A percentile compares a stretch with the other conserved stretches of the same genome.
These are phyloP conservation scores for Rhea americana DNA, from an alignment of 2,113 vertebrate species.

Conservation along the genomic window DNA sequence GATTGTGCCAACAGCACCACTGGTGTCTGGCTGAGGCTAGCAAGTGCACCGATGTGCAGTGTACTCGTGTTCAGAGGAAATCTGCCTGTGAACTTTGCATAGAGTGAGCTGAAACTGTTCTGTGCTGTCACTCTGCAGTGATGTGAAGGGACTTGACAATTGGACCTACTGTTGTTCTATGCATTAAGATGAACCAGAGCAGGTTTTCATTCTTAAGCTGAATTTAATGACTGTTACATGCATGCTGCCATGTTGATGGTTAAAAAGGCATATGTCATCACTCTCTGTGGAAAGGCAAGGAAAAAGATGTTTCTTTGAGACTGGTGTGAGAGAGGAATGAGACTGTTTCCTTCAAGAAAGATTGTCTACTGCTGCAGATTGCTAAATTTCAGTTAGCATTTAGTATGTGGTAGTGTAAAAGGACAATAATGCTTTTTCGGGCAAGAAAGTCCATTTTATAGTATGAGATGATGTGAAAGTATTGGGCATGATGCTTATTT, in stretches of 20 bases:
- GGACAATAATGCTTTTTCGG: background rate
- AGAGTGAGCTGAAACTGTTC: background rate
- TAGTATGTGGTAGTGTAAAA: background rate
- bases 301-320: background rate
- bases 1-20: background rate
- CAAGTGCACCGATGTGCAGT: rapidly evolving
- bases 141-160: background rate
- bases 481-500: background rate
- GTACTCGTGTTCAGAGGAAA: background rate
- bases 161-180: rapidly evolving
- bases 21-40: background rate
- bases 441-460: background rate
- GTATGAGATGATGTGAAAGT: background rate
- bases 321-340: background rate
- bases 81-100: rapidly evolving
- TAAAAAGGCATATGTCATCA: rapidly evolving
- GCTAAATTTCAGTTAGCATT: background rate
- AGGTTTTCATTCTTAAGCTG: rapidly evolving
- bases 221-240: background rate
- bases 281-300: background rate
- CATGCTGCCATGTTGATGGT: rapidly evolving
- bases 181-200: background rate
- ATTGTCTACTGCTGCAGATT: background rate
- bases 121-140: background rate
- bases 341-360: background rate